Evolutionary conservation across 2,113 vertebrate species (phyloP).

Genomic region (Apistogramma diplotaenia): DNA sequence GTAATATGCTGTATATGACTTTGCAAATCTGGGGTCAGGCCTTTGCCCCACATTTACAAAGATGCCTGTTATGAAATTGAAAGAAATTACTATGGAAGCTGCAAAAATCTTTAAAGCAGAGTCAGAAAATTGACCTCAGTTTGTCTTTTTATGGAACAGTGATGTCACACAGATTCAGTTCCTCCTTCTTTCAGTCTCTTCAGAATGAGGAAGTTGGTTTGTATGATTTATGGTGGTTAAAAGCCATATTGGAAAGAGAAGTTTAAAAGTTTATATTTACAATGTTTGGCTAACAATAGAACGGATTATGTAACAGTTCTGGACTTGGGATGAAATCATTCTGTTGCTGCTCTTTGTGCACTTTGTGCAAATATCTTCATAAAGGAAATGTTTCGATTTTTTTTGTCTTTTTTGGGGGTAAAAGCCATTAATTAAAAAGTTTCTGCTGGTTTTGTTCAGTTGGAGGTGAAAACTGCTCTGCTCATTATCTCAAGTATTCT

Average conservation of each 20-base stretch:
- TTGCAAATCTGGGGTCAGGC: background rate
- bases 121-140: background rate
- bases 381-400: background rate
- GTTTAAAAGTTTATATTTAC: background rate
- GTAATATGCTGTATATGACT: background rate
- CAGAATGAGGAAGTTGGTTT: background rate
- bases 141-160: too few relatives aligned
- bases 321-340: background rate
- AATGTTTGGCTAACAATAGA: background rate
- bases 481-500: constrained; percentile 19
- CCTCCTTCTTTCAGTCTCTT: background rate
- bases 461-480: constrained; percentile 1
- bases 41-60: background rate
- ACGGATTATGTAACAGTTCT: background rate
- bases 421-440: constrained; percentile 21
- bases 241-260: background rate
- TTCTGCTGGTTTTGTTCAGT: background rate
- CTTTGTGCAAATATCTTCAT: background rate
- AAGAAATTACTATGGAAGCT: background rate
- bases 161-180: background rate
- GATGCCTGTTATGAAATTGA: background rate
- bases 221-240: background rate
- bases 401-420: background rate
- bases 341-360: background rate
- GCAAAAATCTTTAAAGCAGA: background rate